A percentile compares a stretch with the other conserved stretches of the same genome.
Conservation (phyloP, 2,113 vertebrate species). For the Clupea harengus region DNA sequence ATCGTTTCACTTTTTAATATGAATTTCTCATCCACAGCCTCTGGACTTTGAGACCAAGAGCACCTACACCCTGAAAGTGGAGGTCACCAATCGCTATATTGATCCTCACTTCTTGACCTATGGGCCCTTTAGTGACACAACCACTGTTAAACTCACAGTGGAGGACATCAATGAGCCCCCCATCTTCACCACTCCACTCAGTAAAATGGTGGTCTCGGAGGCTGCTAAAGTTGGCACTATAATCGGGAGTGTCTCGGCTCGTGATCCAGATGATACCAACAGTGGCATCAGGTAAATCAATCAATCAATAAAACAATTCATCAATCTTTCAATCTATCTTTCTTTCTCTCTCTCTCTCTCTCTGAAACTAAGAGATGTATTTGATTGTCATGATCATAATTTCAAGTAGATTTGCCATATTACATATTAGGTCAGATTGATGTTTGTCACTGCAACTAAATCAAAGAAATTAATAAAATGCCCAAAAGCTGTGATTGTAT, state of each 20-base stretch:
- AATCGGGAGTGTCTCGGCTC: slow-evolving; percentile 87
- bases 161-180: slow-evolving; percentile 93
- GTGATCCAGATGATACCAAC: slow-evolving; percentile 86
- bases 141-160: slow-evolving; percentile 85
- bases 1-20: background rate
- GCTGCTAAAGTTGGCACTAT: slow-evolving; percentile 84
- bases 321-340: no score
- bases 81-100: slow-evolving; percentile 88
- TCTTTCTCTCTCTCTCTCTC: no score
- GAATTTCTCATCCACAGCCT: slow-evolving; percentile 66
- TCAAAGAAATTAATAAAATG: background rate
- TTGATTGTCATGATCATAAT: no score
- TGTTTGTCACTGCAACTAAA: background rate
- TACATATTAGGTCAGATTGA: background rate
- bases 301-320: no score
- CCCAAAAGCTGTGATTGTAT: background rate
- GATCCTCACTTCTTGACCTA: slow-evolving; percentile 85
- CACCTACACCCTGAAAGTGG: slow-evolving; percentile 84
- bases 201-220: slow-evolving; percentile 87
- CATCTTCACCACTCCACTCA: slow-evolving; percentile 76
- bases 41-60: slow-evolving; percentile 91
- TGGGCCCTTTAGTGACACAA: slow-evolving; percentile 87
- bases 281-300: slow-evolving; percentile 83
- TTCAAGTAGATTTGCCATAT: background rate
- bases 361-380: no score